Evolutionary conservation across 2,797 vertebrate genomes (phyloP).

Genomic region (Coreius guichenoti): DNA sequence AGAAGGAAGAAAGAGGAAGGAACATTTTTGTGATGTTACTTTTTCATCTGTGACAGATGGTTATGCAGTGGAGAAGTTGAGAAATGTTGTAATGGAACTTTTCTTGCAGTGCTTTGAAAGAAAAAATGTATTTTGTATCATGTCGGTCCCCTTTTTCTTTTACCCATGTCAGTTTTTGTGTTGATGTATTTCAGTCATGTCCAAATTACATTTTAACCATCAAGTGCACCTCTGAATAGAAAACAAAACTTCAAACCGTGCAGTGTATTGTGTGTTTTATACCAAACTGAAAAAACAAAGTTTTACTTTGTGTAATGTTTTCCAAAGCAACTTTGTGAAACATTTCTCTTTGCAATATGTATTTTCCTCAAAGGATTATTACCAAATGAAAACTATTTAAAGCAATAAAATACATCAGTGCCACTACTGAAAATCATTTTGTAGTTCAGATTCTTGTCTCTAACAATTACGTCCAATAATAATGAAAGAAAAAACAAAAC

Average conservation of each 20-base stretch:
- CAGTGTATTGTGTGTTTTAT: neutral
- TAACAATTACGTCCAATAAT: neutral
- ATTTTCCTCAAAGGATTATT: neutral
- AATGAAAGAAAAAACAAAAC: neutral
- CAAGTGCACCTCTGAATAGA: neutral
- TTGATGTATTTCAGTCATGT: conserved; percentile 2
- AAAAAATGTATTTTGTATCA: neutral
- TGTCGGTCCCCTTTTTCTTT: neutral
- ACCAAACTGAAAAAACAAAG: neutral
- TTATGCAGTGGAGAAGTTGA: neutral
- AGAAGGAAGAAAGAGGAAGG: neutral
- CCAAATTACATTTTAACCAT: neutral
- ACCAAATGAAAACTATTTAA: neutral
- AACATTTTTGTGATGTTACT: neutral
- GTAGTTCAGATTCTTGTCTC: neutral
- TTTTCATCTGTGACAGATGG: neutral
- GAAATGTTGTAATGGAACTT: neutral
- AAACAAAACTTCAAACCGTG: neutral
- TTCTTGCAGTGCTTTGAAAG: neutral
- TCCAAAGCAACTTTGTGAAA: conserved; percentile 1
- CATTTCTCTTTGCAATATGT: neutral
- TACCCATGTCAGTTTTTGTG: neutral
- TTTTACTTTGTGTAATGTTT: neutral
- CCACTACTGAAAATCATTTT: neutral
- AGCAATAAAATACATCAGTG: neutral